Evolutionary conservation across 2,113 vertebrate genomes (phyloP), one percentile per base, ranked within the genome.

Genomic region (Podarcis muralis): DNA sequence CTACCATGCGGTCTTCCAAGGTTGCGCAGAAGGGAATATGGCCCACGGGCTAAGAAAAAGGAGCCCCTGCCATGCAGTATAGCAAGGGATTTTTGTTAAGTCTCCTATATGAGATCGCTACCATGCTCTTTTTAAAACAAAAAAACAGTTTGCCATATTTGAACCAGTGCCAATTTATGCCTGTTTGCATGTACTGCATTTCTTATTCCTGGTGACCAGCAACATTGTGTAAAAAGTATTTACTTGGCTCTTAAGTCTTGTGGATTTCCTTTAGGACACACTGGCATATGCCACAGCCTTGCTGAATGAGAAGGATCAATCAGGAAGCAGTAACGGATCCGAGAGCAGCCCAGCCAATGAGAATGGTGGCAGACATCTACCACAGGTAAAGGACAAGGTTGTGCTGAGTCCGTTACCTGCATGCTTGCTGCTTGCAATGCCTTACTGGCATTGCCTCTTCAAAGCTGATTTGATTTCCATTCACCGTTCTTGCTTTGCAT

Each of bases 241-340:
- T 35, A 20, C 43, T 43, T 89, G 3, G 87, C 82, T 0, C 12
- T 87, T 88, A 20, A 84, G 71, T 5, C 20, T 87, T 11, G 35
- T 81, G 27, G 16, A 81, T 86, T 83, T 86, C 65, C n/a, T 83
- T 8, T 93, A 99, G 99, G 99, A 99, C 91, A 99, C 99, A 0
- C 85, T 99, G 93, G 99, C 99, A 8, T 99, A 99, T 37, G 99
- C 99, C 94, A 99, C 99, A 22, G 99, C 99, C 40, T 93, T 99
- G 95, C 94, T 99, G 93, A 99, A 99, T 25, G 99, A 99, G 88
- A 99, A 99, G 92, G 99, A 99, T 91, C 99, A 99, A 84, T 99
- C 99, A 1, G 99, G 99, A 93, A 99, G 99, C 97, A 99, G 99
- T 92, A 99, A 99, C 0, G 99, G 99, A 66, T 99, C 99, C 0